Base-by-base conservation (phyloP, 2,113 vertebrate genomes). In the Carettochelys insculpta region DNA sequence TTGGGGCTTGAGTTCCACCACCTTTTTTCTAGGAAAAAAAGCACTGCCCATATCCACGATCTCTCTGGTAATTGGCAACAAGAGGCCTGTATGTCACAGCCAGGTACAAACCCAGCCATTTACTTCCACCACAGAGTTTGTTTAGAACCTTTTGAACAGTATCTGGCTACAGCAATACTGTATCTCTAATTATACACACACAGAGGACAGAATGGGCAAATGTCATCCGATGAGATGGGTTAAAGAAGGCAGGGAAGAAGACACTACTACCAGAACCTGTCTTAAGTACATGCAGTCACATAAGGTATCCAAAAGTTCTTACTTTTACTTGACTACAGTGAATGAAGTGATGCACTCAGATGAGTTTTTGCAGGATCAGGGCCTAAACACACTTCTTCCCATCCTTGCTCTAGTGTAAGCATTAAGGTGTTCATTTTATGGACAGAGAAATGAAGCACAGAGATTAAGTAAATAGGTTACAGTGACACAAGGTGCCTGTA, bases 281-380 rank as follows among this genome's bases (percentile, higher is more conserved):
- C 24, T 75, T 50, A 50, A 85, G 22, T 85, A 56, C 80, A 71
- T 2, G 5, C 16, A 93, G 84, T 88, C 77, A 92, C 92, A 92
- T 91, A 91, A 87, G 95, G 93, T 91, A 95, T 88, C 92, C 95
- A 94, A 19, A 54, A 54, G 1, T 83, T 58, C 88, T 95, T 87
- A 93, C 85, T 38, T 95, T 85, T 65, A 94, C 93, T 95, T 91
- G 94, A 95, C 25, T 93, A 82, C 61, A 92, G 77, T 85, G 92
- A 93, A 83, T 82, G 91, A 94, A 93, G 53, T 41, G 91, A 94
- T 95, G 90, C 86, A 93, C 94, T 95, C 82, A 90, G 53, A 81
- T 54, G 90, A 92, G 51, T 82, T 84, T 94, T 95, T 91, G 91
- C 89, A 86, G 79, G 87, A 95, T 86, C 71, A 89, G 52, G 80